These are phyloP conservation scores for Drosophila mauritiana DNA, from an alignment of 1,140 invertebrate species.

Conservation along the genomic window DNA sequence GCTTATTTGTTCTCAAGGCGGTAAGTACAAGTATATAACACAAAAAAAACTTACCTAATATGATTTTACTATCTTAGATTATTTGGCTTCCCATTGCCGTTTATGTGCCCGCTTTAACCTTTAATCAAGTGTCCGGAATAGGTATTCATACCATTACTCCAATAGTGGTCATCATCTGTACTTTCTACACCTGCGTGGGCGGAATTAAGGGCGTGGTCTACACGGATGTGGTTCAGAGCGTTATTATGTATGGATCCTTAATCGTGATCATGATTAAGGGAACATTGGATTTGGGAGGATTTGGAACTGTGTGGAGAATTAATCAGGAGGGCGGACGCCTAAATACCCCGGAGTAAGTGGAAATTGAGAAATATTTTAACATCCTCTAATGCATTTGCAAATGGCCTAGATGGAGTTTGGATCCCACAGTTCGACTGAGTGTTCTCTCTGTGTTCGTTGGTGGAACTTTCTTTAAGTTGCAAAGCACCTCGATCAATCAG, in stretches of 20 bases:
- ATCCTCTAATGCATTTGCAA: not conserved
- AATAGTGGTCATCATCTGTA: conserved; percentile 93
- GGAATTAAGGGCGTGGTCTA: conserved; percentile 96
- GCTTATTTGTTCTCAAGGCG: conserved; percentile 89
- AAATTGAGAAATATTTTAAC: accelerated
- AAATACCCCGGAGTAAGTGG: conserved; percentile 90
- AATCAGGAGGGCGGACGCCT: conserved; percentile 91
- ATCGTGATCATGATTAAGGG: conserved; percentile 92
- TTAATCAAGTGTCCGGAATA: conserved; percentile 94
- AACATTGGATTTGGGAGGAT: conserved; percentile 91
- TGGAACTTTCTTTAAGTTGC: conserved; percentile 93
- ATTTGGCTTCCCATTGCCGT: conserved; percentile 90
- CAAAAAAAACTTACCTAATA: not conserved
- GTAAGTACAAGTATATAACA: conserved; percentile 85
- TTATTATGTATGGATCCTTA: conserved; percentile 94
- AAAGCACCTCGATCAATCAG: conserved; percentile 93
- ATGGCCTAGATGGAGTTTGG: conserved; percentile 87
- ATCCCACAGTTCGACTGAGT: conserved; percentile 89
- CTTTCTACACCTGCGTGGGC: conserved; percentile 96
- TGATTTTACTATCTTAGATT: conserved; percentile 75
- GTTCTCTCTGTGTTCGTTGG: conserved; percentile 92
- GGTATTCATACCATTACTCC: conserved; percentile 92
- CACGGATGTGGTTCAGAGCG: conserved; percentile 95
- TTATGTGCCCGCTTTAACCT: conserved; percentile 92
- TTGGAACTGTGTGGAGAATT: conserved; percentile 89